Evolutionary conservation across 2,888 invertebrate genomes (phyloP), one percentile per base, ranked within the genome.

Genomic region (Ochropleura leucogaster): DNA sequence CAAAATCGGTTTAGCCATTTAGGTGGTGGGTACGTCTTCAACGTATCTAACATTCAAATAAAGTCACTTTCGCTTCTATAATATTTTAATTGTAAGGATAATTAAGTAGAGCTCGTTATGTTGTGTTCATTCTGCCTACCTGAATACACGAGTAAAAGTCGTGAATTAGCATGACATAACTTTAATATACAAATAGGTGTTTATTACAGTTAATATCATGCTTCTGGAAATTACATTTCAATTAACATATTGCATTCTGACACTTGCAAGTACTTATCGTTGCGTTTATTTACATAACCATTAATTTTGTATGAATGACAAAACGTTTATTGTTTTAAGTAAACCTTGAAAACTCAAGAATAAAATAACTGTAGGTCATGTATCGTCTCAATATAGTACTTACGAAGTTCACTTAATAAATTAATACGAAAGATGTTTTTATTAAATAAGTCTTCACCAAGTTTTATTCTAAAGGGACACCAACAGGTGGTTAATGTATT

Each of bases 401-500:
- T 62, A 53, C 65, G 53, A 51, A 53, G n/a, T 30, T 53, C 30
- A n/a, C 59, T 71, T 63, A 49, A 51, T 72, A 63, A 75, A 64
- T 84, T 72, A 59, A 59, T 63, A 69, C 30, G 42, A 68, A 40
- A 40, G 44, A 68, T 59, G 10, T 66, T 84, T 76, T 64, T 72
- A 80, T 60, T 60, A 74, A 74, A 74, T 81, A 72, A 77, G 59
- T 57, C 70, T 57, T 69, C 51, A 51, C 71, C 42, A 67, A 74
- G 47, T 77, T 68, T 77, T 64, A 64, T 40, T 74, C 44, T 47
- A 47, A 60, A 49, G 77, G 68, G 70, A 72, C 57, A 30, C n/a
- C 78, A 81, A 84, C 83, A 81, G 82, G 84, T 83, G 69, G 84
- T 68, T 73, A 83, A 83, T 80, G 68, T 83, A 70, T 73, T 42